Evolutionary conservation across 2,113 vertebrate genomes (phyloP).

Genomic region (Psilopsiagon aurifrons): DNA sequence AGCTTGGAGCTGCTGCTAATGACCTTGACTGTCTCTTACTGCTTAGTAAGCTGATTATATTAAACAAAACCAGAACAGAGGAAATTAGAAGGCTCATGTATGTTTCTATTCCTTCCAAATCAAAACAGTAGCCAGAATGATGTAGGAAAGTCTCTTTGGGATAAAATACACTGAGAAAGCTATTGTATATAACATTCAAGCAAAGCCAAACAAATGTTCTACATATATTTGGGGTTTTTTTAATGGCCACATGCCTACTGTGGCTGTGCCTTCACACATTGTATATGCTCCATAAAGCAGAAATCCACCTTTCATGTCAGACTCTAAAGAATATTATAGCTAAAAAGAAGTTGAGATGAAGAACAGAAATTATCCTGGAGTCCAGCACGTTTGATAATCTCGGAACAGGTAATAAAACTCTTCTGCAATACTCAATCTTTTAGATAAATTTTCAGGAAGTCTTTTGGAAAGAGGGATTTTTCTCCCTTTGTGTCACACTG

Average conservation of each 20-base stretch:
- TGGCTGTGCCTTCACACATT: background rate
- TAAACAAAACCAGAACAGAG: conserved; percentile 25
- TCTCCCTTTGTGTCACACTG: background rate
- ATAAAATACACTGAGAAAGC: background rate
- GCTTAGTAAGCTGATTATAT: conserved; percentile 40
- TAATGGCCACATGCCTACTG: background rate
- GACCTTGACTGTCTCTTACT: background rate
- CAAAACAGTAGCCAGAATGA: conserved; percentile 7
- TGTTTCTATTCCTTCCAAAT: conserved; percentile 44
- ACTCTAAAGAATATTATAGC: background rate
- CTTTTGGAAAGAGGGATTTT: background rate
- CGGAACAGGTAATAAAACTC: background rate
- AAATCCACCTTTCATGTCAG: background rate
- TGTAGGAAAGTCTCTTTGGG: conserved; percentile 26
- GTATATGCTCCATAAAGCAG: background rate
- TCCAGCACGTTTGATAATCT: background rate
- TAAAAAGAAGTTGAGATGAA: background rate
- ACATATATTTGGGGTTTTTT: background rate
- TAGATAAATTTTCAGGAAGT: background rate
- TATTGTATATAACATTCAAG: background rate
- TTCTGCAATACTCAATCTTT: background rate
- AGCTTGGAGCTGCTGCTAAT: conserved; percentile 16
- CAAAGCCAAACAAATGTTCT: background rate
- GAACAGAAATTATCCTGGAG: background rate
- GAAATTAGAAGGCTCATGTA: conserved; percentile 47